Evolutionary conservation across 1,140 invertebrate species (phyloP).

Genomic region (Drosophila lini): DNA sequence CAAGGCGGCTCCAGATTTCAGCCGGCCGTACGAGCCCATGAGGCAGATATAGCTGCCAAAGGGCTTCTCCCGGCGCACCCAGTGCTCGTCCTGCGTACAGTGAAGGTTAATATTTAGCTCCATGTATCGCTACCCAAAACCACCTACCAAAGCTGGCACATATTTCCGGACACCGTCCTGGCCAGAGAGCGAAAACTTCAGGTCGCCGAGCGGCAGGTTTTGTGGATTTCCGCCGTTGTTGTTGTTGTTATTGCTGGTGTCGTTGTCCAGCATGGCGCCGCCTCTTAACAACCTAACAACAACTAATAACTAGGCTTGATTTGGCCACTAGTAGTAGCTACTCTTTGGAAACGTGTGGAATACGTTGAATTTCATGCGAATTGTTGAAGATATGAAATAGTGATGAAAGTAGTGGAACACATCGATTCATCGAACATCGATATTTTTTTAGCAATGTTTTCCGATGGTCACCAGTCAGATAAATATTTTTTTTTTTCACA

Average conservation of each 20-base stretch:
- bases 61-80: constrained; percentile 55
- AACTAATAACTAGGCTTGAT: neutral
- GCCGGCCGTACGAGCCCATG: constrained; percentile 53
- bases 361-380: constrained; percentile 11
- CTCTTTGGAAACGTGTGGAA: constrained; percentile 1
- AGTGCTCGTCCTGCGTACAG: constrained; percentile 50
- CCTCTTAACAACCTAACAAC: constrained; percentile 6
- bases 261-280: constrained; percentile 46
- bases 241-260: constrained; percentile 59
- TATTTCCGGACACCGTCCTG: constrained; percentile 49
- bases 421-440: too few species aligned
- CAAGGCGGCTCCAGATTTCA: constrained; percentile 59
- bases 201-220: constrained; percentile 51
- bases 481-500: too few species aligned
- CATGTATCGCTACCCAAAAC: neutral
- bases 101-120: neutral
- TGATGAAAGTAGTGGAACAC: too few species aligned
- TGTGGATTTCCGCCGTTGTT: constrained; percentile 28
- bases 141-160: constrained; percentile 59
- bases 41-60: constrained; percentile 66
- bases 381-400: neutral
- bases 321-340: neutral
- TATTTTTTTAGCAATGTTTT: too few species aligned
- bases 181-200: constrained; percentile 45
- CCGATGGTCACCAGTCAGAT: too few species aligned